Percentiles rank a stretch among this genome's conserved stretches.
phyloP scores from a whole-genome alignment of 2,888 invertebrate genomes.

The Opisthograptis luteolata region DNA sequence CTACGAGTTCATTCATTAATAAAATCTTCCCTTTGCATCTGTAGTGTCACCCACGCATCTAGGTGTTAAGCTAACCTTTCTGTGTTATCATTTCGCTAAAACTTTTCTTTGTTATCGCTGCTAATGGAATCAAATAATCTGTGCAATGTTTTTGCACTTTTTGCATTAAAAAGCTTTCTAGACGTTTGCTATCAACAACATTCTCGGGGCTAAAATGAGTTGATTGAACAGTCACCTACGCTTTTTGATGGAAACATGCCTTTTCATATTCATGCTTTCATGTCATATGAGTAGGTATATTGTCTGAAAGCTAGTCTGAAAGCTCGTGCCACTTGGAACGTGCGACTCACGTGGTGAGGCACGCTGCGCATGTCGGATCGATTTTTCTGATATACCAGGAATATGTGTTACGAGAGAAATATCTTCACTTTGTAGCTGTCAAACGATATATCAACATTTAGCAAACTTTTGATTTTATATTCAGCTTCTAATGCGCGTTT shows the following conservation, averaged over 20 bases:
- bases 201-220: slow-evolving; percentile 31
- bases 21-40: slow-evolving; percentile 25
- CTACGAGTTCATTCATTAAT: slow-evolving; percentile 12
- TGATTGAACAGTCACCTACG: slow-evolving; percentile 33
- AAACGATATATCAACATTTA: background rate
- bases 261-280: slow-evolving; percentile 6
- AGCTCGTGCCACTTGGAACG: slow-evolving; percentile 16
- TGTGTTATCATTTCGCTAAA: slow-evolving; percentile 4
- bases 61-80: slow-evolving; percentile 27
- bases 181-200: slow-evolving; percentile 18
- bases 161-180: slow-evolving; percentile 6
- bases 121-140: slow-evolving; percentile 12
- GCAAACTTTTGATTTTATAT: background rate
- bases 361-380: slow-evolving; percentile 16
- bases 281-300: slow-evolving; percentile 17
- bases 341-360: slow-evolving; percentile 19
- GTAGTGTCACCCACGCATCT: slow-evolving; percentile 23
- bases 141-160: slow-evolving; percentile 5
- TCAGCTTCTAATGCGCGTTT: slow-evolving; percentile 1
- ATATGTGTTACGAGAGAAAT: background rate
- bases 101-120: slow-evolving; percentile 13
- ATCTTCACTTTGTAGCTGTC: background rate
- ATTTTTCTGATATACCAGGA: slow-evolving; percentile 13
- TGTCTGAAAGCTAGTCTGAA: slow-evolving; percentile 9
- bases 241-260: slow-evolving; percentile 7